Evolutionary conservation across 2,797 vertebrate genomes (phyloP), one percentile per base, ranked within the genome.

Genomic region (Choloepus didactylus): DNA sequence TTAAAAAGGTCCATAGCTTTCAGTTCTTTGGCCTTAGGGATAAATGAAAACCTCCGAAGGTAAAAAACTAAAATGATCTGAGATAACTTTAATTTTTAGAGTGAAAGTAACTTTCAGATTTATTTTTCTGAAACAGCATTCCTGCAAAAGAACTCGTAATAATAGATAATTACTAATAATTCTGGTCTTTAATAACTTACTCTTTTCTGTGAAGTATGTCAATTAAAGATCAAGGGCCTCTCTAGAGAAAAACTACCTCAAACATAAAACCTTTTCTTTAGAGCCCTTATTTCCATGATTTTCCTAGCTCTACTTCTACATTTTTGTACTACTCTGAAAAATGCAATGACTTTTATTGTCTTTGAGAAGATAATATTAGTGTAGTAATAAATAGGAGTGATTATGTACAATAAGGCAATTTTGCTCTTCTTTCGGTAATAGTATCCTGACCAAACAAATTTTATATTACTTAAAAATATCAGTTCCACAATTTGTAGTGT

Each of bases 41-140:
- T 91, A 88, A 91, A 35, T 54, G 66, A 73, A 95, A 93, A 89
- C 41, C 35, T 81, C 59, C 69, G 31, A 81, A 73, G 44, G 25
- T 8, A 59, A 51, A 75, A 91, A 82, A 77, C 49, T 64, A 64
- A 89, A 89, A 73, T 18, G 19, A 15, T 51, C 35, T 38, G 31
- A 2, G 3, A 64, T 76, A 72, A 23, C 41, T 7, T 84, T 75
- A 35, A 35, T 89, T 51, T 49, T 46, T 60, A 87, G 79, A 84
- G 31, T 85, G 27, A 93, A 87, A 64, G 35, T 29, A 81, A 66
- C 18, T 46, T 80, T 85, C 41, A 23, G 16, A 89, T 84, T 56
- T 54, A 62, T 51, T 77, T 77, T 31, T 10, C 51, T 69, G 56
- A 85, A 95, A 84, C 31, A 56, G 7, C 6, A 73, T 81, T 77